Evolutionary conservation across 2,113 vertebrate species (phyloP), one percentile per base, ranked within the genome.

Genomic region (Pterocles gutturalis): DNA sequence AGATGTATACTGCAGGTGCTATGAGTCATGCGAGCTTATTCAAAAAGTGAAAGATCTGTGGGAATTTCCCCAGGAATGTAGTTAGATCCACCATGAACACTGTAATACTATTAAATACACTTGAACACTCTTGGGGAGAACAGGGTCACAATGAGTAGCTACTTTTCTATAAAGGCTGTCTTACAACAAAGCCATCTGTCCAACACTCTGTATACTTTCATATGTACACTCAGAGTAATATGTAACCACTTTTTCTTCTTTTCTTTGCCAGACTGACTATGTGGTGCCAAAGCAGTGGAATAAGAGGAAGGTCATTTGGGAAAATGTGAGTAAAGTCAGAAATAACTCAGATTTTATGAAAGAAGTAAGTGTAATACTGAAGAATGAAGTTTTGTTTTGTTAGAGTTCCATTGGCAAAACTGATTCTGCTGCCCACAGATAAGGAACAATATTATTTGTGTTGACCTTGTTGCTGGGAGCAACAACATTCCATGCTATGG

Each of bases 41-140:
- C 48, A 75, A 75, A 57, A 94, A 84, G 19, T 64, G 17, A 71
- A 73, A 69, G 43, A 70, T 51, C 53, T 36, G 28, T 43, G 64
- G 43, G 76, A 90, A 84, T 81, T 94, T 91, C 83, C 80, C 55
- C 54, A 71, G 53, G n/a, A 95, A 92, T 7, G 13, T 10, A 65
- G 66, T 55, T 51, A 65, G 36, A 88, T 81, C 16, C 54, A 62
- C 58, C 31, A 20, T 3, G 9, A 90, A 43, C 51, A 21, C 26
- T 67, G 25, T 25, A 54, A 34, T 57, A 25, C 4, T 26, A 46
- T 57, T 65, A 71, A 71, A 72, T 17, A 65, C 7, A 17, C 29
- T 41, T 43, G 16, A 54, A 46, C 8, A 6, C 17, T 83, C 87
- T 34, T 48, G 10, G 26, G 45, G 90, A 77, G 49, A 72, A 43